phyloP scores from a whole-genome alignment of 2,113 vertebrate species.

The Gymnocephalus cernua region DNA sequence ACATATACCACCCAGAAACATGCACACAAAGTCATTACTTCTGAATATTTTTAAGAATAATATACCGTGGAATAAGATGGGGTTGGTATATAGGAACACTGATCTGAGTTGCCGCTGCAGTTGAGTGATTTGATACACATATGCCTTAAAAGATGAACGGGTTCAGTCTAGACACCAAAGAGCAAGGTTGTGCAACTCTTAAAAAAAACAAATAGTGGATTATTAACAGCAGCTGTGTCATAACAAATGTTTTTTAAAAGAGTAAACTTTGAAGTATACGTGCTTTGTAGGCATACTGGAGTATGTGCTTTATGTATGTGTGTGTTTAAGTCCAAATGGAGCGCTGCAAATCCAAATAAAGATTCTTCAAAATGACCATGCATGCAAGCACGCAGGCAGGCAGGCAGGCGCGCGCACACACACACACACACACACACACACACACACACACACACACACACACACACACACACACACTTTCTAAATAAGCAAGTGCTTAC shows the following conservation, averaged over 20 bases:
- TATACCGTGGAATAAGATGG: not conserved
- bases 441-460: constrained; percentile 19
- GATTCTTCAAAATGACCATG: not conserved
- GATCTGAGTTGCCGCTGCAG: not conserved
- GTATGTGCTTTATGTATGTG: constrained; percentile 17
- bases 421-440: not conserved
- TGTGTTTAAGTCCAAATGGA: not conserved
- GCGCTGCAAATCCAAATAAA: not conserved
- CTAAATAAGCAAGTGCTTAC: constrained; percentile 38
- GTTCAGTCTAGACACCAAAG: not conserved
- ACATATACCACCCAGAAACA: not conserved
- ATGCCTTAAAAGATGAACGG: constrained; percentile 1
- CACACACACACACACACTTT: constrained; percentile 1
- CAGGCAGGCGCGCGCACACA: constrained; percentile 1
- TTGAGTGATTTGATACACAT: not conserved
- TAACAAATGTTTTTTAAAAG: no score
- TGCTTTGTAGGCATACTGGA: not conserved
- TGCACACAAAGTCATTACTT: not conserved
- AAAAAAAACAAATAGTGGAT: not conserved
- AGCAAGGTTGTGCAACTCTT: not conserved
- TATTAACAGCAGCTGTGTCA: not conserved
- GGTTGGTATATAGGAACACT: not conserved
- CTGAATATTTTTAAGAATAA: not conserved
- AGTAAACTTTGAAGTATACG: not conserved
- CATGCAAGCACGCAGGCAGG: no score